Conservation (phyloP, 2,797 vertebrate species). For the Gadopsis marmoratus region DNA sequence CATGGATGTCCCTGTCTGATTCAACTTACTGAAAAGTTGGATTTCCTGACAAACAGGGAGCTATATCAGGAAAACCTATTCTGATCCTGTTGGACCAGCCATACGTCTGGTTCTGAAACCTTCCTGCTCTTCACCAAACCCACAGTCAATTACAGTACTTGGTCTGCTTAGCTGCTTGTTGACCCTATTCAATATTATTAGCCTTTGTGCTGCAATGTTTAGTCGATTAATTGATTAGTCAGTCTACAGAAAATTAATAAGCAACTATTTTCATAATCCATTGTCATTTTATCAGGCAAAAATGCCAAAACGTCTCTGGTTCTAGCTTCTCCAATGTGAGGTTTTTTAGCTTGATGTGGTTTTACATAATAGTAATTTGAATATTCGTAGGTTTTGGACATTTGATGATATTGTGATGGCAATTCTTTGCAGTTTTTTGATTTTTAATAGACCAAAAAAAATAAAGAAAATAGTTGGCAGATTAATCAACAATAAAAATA, state of each 20-base stretch:
- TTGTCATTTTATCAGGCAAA: no score
- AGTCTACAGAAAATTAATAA: no score
- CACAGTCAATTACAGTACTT: background rate
- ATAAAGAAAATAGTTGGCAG: no score
- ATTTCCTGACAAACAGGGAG: background rate
- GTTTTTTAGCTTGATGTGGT: no score
- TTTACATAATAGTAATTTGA: no score
- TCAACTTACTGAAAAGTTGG: background rate
- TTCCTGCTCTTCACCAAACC: background rate
- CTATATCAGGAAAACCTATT: background rate
- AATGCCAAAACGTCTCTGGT: no score
- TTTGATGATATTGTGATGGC: no score
- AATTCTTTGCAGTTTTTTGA: no score
- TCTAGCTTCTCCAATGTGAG: no score
- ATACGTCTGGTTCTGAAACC: background rate
- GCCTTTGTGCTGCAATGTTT: background rate
- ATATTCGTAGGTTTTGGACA: no score
- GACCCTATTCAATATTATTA: background rate
- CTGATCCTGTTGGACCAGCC: background rate
- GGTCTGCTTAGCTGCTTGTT: background rate
- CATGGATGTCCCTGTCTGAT: rapidly evolving
- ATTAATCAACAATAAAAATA: no score
- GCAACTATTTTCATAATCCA: background rate
- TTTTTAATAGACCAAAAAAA: no score
- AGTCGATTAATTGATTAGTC: background rate